phyloP scores from a whole-genome alignment of 30 jellyfish, hydroid and myxozoan genomes.

The Aurelia coerulea region DNA sequence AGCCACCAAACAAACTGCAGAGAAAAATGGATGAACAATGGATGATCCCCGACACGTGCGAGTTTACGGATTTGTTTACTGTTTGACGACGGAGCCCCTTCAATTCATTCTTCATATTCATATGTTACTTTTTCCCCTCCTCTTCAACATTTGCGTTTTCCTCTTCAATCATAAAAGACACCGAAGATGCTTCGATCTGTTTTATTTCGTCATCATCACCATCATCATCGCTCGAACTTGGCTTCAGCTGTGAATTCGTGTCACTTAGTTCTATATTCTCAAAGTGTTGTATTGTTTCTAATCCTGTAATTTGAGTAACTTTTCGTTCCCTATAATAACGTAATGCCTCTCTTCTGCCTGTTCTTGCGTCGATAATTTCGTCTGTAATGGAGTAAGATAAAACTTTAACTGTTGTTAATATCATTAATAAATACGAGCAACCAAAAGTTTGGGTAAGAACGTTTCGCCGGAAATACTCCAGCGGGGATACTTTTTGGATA shows the following conservation, averaged over 20 bases:
- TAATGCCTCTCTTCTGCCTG: slow-evolving; percentile 35
- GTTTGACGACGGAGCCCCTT: too few relatives aligned
- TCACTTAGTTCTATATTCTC: slow-evolving; percentile 29
- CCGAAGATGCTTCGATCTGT: slow-evolving; percentile 1
- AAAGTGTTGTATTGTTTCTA: not conserved
- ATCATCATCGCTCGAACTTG: not conserved
- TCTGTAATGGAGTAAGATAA: slow-evolving; percentile 10
- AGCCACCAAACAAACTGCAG: too few relatives aligned
- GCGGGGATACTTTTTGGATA: too few relatives aligned
- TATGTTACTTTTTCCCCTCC: not conserved
- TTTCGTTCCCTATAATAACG: slow-evolving; percentile 28
- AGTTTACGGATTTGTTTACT: too few relatives aligned
- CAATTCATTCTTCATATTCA: not conserved
- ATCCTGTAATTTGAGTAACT: not conserved
- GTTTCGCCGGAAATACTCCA: too few relatives aligned
- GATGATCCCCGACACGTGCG: too few relatives aligned
- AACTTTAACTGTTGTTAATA: not conserved
- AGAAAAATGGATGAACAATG: too few relatives aligned
- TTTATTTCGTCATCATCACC: not conserved
- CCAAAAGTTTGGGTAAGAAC: too few relatives aligned
- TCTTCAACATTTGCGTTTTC: slow-evolving; percentile 45
- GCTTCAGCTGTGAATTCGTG: slow-evolving; percentile 11
- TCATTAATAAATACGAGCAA: too few relatives aligned
- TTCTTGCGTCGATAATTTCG: slow-evolving; percentile 47
- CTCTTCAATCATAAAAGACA: slow-evolving; percentile 16